A percentile compares a stretch with the other conserved stretches of the same genome.
Evolutionary conservation across 2,113 vertebrate genomes (phyloP).

Genomic region (Bostrychus sinensis): DNA sequence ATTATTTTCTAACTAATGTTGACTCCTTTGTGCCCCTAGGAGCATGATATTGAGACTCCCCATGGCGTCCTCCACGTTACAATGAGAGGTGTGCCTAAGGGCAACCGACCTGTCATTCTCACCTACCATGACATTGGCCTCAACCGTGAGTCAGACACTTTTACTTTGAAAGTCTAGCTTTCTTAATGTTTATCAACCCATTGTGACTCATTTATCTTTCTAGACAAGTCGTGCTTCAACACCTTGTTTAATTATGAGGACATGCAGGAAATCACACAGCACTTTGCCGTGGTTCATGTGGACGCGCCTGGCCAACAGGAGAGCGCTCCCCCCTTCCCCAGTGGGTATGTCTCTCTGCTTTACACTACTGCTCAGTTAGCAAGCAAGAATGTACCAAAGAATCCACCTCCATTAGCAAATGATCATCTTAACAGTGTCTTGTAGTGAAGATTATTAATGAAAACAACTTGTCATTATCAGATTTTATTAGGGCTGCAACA

Average conservation of each 20-base stretch:
- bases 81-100: constrained; percentile 89
- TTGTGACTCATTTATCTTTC: constrained; percentile 16
- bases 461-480: no score
- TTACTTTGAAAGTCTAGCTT: neutral
- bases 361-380: neutral
- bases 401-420: no score
- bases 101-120: constrained; percentile 94
- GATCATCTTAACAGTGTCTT: no score
- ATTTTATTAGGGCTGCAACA: no score
- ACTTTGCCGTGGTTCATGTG: constrained; percentile 94
- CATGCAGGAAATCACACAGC: constrained; percentile 97
- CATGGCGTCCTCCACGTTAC: constrained; percentile 94
- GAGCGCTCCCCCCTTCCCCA: constrained; percentile 89
- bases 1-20: no score
- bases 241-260: constrained; percentile 98
- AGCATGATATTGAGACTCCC: constrained; percentile 95
- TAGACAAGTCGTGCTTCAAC: constrained; percentile 99
- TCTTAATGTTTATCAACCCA: neutral
- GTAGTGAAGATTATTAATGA: no score
- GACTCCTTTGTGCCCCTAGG: constrained; percentile 83
- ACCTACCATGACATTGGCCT: constrained; percentile 98
- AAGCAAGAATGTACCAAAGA: no score
- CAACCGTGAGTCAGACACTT: constrained; percentile 89
- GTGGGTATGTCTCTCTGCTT: constrained; percentile 79
- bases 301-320: constrained; percentile 97